A percentile compares a stretch with the other conserved stretches of the same genome.
phyloP scores from a whole-genome alignment of 2,113 vertebrate species.

The Prinia subflava region DNA sequence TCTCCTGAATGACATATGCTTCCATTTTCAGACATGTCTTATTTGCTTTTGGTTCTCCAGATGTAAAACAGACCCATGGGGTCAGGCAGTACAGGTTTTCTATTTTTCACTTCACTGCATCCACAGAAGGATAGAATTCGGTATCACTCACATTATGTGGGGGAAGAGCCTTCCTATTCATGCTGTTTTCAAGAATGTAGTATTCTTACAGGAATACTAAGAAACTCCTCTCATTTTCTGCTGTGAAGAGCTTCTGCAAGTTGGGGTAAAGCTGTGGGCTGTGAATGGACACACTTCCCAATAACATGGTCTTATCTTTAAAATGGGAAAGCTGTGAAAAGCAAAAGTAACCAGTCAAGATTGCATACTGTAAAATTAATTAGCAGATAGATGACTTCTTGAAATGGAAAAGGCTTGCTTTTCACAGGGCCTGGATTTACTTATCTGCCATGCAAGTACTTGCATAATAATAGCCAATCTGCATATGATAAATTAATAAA shows the following conservation, averaged over 20 bases:
- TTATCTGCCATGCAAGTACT: background rate
- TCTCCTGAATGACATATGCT: accelerated
- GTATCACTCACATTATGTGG: background rate
- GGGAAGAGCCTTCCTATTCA: background rate
- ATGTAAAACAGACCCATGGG: slow-evolving; percentile 8
- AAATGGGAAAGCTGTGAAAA: background rate
- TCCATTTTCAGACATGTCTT: background rate
- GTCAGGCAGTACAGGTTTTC: slow-evolving; percentile 46
- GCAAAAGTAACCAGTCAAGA: background rate
- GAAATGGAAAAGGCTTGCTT: background rate
- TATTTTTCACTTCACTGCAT: slow-evolving; percentile 56
- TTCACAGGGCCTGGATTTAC: background rate
- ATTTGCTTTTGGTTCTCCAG: background rate
- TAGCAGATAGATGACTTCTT: slow-evolving; percentile 16
- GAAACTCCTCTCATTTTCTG: background rate
- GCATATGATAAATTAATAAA: slow-evolving; percentile 15
- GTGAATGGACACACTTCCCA: background rate
- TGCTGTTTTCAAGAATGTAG: background rate
- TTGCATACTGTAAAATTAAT: background rate
- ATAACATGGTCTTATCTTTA: background rate
- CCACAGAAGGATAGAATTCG: background rate
- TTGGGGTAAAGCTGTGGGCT: background rate
- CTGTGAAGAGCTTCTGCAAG: background rate
- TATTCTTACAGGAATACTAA: background rate
- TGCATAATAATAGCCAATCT: slow-evolving; percentile 21